Evolutionary conservation across 2,888 invertebrate species (phyloP), one percentile per base, ranked within the genome.

Genomic region (Pterostichus madidus): DNA sequence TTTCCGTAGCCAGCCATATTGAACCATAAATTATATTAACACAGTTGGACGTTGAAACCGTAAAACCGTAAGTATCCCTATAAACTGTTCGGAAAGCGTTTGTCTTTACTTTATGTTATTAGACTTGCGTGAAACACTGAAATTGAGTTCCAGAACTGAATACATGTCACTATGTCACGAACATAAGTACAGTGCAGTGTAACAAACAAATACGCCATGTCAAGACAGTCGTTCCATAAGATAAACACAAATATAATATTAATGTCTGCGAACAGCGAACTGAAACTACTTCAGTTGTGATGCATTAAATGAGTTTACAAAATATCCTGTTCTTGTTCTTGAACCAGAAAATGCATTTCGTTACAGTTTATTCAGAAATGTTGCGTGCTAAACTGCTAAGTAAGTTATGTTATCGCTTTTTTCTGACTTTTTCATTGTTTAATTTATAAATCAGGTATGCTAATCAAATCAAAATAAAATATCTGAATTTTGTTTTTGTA

Each of bases 101-200:
- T 64, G 64, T 64, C 35, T 64, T 64, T 64, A 64, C 64, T 64
- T 64, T 64, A 64, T 64, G 64, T 64, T 64, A 64, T 64, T 64
- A 64, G 64, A 64, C 64, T 64, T 64, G 64, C 64, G 64, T 64
- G 64, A 35, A 59, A 64, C 35, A 64, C 64, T 64, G 64, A 64
- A 64, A 32, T 35, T 64, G 64, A 39, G 64, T 64, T 64, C 6
- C 64, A n/a, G 35, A 64, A 64, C 64, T 64, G 64, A 64, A 64
- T 64, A 35, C 64, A 64, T 64, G 64, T 64, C 64, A 64, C 64
- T 64, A 6, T 64, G 64, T 64, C 64, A 64, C 35, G 64, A 64
- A 64, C 64, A 64, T 64, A 31, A 64, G 13, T 35, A 8, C 35
- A 7, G 24, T 35, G 64, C 64, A 64, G 3, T 64, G 64, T 35